These are phyloP conservation scores for Itoplectis maculator DNA, from an alignment of 2,888 invertebrate genomes.

Conservation along the genomic window DNA sequence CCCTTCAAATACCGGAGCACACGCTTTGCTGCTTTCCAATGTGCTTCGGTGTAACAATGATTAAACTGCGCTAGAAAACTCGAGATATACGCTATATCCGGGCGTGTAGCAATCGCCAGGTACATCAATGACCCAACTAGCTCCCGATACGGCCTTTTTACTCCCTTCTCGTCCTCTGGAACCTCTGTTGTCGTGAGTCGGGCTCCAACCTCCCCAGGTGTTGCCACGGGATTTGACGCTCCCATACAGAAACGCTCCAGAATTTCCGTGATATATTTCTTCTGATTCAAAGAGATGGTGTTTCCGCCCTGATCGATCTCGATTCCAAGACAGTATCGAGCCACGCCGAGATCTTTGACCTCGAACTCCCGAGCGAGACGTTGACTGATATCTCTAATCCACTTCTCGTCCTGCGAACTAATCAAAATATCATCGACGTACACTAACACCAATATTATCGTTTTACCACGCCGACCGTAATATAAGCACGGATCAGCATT, in stretches of 20 bases:
- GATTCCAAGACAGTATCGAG: conserved; percentile 44
- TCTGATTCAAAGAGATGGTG: conserved; percentile 17
- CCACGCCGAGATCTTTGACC: conserved; percentile 37
- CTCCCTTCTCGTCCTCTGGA: too few relatives aligned
- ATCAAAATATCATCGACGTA: conserved; percentile 44
- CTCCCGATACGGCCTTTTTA: too few relatives aligned
- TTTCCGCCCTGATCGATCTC: conserved; percentile 37
- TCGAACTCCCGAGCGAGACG: conserved; percentile 30
- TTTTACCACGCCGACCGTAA: conserved; percentile 23
- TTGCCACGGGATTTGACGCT: conserved; percentile 19
- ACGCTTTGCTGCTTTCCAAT: conserved; percentile 59
- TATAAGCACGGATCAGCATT: conserved; percentile 60
- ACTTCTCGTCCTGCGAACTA: conserved; percentile 40
- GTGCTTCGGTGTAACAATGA: conserved; percentile 5
- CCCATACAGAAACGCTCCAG: conserved; percentile 28
- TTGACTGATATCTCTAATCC: conserved; percentile 24
- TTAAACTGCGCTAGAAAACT: conserved; percentile 56
- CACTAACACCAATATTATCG: neutral
- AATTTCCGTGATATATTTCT: conserved; percentile 36
- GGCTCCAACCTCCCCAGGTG: conserved; percentile 34
- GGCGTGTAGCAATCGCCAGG: conserved; percentile 57
- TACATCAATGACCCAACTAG: too few relatives aligned
- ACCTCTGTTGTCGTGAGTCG: neutral
- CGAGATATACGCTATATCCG: conserved; percentile 60
- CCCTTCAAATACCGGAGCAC: conserved; percentile 51